Conservation (phyloP, 2,888 invertebrate species). For the Vannuccia rotundouncinata region DNA sequence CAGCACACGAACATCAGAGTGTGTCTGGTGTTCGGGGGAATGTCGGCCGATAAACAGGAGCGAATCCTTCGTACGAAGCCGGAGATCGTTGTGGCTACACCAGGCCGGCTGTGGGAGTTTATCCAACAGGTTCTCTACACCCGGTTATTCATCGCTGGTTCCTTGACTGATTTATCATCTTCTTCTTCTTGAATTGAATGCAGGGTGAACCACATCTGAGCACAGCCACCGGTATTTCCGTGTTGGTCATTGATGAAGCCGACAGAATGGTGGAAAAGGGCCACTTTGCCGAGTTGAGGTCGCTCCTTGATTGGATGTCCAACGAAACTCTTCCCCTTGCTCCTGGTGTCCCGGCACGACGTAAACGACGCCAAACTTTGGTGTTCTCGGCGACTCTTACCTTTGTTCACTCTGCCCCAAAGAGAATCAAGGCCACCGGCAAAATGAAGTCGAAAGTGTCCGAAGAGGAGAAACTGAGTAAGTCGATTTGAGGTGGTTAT, state of each 20-base stretch:
- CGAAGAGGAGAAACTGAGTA: constrained; percentile 57
- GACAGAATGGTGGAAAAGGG: constrained; percentile 94
- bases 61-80: constrained; percentile 72
- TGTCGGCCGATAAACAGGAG: constrained; percentile 87
- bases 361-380: constrained; percentile 71
- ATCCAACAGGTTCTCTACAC: constrained; percentile 62
- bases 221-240: constrained; percentile 56
- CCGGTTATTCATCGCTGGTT: constrained; percentile 64
- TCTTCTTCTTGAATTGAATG: too few species aligned
- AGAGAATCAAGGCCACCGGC: constrained; percentile 57
- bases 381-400: constrained; percentile 95
- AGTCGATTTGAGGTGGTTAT: too few species aligned
- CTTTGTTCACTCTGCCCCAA: constrained; percentile 72
- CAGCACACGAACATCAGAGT: constrained; percentile 57
- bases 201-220: constrained; percentile 50
- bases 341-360: not conserved
- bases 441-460: constrained; percentile 45
- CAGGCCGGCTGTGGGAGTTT: constrained; percentile 91
- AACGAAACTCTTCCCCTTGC: constrained; percentile 43
- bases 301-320: constrained; percentile 73
- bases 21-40: constrained; percentile 82
- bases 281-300: constrained; percentile 83
- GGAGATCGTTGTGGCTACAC: constrained; percentile 91
- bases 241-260: constrained; percentile 90
- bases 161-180: too few species aligned